Evolutionary conservation across 2,888 invertebrate species (phyloP), one percentile per base, ranked within the genome.

Genomic region (Agonopterix arenella): DNA sequence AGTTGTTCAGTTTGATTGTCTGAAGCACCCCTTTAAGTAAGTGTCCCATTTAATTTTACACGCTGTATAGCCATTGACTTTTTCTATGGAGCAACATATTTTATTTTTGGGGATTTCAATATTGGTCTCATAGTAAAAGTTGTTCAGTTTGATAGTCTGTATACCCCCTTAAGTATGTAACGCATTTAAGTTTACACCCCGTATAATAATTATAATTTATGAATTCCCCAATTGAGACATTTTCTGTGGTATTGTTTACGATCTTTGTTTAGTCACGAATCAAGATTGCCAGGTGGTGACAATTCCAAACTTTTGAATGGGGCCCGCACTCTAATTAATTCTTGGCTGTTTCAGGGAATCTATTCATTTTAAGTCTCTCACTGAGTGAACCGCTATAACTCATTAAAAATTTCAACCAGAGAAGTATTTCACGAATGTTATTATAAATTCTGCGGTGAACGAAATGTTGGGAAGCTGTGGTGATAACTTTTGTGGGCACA

Each of bases 291-390:
- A 79, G 76, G 73, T 80, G 77, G 68, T 61, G 69, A 74, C 75
- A 68, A 64, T 70, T 67, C 54, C 57, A 64, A 80, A 80, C 64
- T 78, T 80, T 73, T 68, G 68, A 70, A 74, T 68, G 64, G 61
- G 59, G 60, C 61, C 64, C 62, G 58, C 65, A 66, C 61, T 66
- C 65, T 78, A 76, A 79, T 80, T 78, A 77, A 78, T 78, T 79
- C 68, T 73, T 71, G 66, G 56, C 67, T 69, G 59, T 72, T 47
- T 58, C 59, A 41, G 56, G 54, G 59, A 61, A 56, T 66, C 59
- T 59, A 65, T 71, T 72, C 62, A 60, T 68, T 73, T 64, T 58
- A 60, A 68, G 61, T 67, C 61, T 52, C 57, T 59, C 54, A 56
- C 56, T 62, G 52, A 28, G 28, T 52, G 51, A 63, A 58, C 52